A percentile compares a stretch with the other conserved stretches of the same genome.
Evolutionary conservation across 2,113 vertebrate species (phyloP).

Genomic region (Thymallus thymallus): DNA sequence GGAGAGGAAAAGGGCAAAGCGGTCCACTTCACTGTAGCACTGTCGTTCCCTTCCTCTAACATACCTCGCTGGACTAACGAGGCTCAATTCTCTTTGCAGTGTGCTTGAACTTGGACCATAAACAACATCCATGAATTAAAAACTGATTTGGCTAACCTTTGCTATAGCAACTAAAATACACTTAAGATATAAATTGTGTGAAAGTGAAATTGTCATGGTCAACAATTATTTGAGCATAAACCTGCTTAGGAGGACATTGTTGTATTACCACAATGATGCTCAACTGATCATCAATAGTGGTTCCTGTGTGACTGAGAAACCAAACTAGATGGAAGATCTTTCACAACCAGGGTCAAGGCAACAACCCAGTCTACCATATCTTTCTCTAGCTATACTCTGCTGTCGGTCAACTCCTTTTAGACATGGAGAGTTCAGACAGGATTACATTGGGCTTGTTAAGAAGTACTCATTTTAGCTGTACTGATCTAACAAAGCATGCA

Average conservation of each 20-base stretch:
- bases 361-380: not conserved
- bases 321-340: not conserved
- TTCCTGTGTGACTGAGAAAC: not conserved
- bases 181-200: too few species aligned
- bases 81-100: not conserved
- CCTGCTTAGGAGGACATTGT: not conserved
- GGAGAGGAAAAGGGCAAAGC: constrained; percentile 34
- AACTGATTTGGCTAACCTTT: not conserved
- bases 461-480: not conserved
- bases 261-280: not conserved
- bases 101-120: not conserved
- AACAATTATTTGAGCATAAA: not conserved
- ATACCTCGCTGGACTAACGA: not conserved
- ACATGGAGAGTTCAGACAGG: not conserved
- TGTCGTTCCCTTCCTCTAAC: constrained; percentile 4
- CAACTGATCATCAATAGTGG: not conserved
- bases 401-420: not conserved
- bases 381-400: constrained; percentile 17
- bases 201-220: too few species aligned
- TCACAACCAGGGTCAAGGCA: not conserved
- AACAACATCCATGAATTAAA: not conserved
- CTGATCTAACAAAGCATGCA: constrained; percentile 9
- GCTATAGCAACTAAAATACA: too few species aligned
- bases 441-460: constrained; percentile 11
- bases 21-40: not conserved